phyloP scores from a whole-genome alignment of 2,797 vertebrate species.

The Anguilla marmorata region DNA sequence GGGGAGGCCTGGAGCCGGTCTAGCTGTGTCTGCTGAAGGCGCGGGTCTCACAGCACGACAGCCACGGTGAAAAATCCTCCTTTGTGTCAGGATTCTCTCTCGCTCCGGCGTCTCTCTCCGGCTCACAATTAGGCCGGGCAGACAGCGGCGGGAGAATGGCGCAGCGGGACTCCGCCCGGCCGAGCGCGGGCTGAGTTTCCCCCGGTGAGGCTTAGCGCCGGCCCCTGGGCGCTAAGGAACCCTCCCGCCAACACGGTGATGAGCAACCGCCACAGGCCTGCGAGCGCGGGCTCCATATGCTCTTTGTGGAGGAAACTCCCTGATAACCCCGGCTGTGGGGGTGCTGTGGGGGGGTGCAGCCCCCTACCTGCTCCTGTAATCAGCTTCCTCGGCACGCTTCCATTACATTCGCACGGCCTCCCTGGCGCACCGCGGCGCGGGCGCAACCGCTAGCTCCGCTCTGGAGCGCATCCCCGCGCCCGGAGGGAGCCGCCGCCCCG shows the following conservation, averaged over 20 bases:
- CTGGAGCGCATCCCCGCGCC: slow-evolving; percentile 38
- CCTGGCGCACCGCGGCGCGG: no score
- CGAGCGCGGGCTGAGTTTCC: not conserved
- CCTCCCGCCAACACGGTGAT: not conserved
- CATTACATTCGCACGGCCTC: slow-evolving; percentile 11
- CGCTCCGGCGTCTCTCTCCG: not conserved
- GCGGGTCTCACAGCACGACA: not conserved
- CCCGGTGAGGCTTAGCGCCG: not conserved
- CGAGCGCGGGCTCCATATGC: not conserved
- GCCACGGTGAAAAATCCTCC: not conserved
- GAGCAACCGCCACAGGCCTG: not conserved
- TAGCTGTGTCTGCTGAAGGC: not conserved
- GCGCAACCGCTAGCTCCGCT: not conserved
- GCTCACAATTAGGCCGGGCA: not conserved
- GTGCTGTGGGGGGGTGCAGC: not conserved
- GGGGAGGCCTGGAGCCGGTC: not conserved
- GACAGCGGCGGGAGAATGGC: not conserved
- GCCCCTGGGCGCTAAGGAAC: no score
- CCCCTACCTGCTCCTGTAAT: slow-evolving; percentile 30
- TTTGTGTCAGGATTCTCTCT: not conserved
- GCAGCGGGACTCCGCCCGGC: not conserved
- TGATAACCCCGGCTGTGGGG: not conserved
- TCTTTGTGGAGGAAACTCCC: not conserved
- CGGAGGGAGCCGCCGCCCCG: not conserved
- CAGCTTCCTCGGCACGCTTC: slow-evolving; percentile 28